A percentile compares a stretch with the other conserved stretches of the same genome.
These are phyloP conservation scores for Hirundo rustica DNA, from an alignment of 2,797 vertebrate species.

Conservation along the genomic window DNA sequence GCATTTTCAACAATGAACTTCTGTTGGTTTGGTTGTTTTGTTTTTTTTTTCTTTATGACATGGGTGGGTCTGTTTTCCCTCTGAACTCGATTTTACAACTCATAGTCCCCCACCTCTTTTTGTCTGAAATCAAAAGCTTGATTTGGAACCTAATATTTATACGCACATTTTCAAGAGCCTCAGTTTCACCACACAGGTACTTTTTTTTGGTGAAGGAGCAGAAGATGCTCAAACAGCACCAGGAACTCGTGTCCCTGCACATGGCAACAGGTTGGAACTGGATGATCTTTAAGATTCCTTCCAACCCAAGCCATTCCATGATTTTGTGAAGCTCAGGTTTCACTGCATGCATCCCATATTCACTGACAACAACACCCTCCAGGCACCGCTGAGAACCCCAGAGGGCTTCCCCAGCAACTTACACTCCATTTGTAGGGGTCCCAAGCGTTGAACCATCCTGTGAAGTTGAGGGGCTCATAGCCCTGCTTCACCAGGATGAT, in stretches of 20 bases:
- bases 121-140: background rate
- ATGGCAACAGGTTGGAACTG: background rate
- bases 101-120: background rate
- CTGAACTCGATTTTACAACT: background rate
- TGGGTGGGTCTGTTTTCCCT: background rate
- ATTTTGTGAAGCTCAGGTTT: background rate
- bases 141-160: background rate
- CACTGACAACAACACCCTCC: background rate
- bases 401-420: constrained; percentile 66
- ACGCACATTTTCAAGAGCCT: background rate
- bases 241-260: background rate
- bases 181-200: background rate
- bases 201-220: background rate
- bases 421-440: constrained; percentile 92
- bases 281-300: background rate
- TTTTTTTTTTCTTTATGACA: background rate
- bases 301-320: background rate
- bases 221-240: background rate
- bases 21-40: no score
- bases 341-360: accelerated
- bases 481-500: constrained; percentile 86
- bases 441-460: constrained; percentile 92
- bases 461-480: constrained; percentile 87
- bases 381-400: accelerated
- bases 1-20: background rate